Conservation (phyloP, 2,113 vertebrate genomes). For the Trichomycterus rosablanca region DNA sequence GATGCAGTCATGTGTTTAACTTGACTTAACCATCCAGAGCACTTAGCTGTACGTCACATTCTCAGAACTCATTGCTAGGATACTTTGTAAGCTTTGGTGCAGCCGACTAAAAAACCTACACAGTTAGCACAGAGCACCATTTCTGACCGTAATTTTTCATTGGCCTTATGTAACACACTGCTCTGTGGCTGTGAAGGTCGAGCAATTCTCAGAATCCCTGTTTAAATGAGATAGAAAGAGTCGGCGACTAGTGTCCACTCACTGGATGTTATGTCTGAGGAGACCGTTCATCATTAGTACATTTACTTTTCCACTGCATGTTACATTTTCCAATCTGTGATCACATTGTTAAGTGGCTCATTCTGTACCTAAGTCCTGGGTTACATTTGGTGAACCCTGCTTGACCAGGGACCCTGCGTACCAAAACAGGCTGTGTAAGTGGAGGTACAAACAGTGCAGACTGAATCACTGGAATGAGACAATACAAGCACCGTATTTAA, state of each 20-base stretch:
- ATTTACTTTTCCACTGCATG: too few relatives aligned
- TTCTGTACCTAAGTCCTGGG: too few relatives aligned
- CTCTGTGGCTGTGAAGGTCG: conserved; percentile 27
- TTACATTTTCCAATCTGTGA: too few relatives aligned
- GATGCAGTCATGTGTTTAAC: conserved; percentile 21
- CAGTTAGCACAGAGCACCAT: neutral
- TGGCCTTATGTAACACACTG: conserved; percentile 44
- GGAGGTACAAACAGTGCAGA: too few relatives aligned
- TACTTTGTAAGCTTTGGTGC: conserved; percentile 15
- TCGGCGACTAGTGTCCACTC: conserved; percentile 7
- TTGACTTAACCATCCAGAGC: conserved; percentile 2
- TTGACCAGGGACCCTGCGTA: too few relatives aligned
- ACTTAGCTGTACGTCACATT: conserved; percentile 2
- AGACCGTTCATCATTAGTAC: too few relatives aligned
- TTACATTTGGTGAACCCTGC: too few relatives aligned
- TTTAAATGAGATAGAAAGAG: neutral
- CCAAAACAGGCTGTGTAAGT: too few relatives aligned
- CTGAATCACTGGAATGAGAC: too few relatives aligned
- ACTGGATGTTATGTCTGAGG: neutral
- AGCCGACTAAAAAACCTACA: neutral
- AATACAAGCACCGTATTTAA: too few relatives aligned
- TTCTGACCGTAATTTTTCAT: conserved; percentile 51
- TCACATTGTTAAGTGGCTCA: too few relatives aligned
- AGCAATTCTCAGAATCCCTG: conserved; percentile 3
- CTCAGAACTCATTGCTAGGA: conserved; percentile 12